Percentiles rank a stretch among this genome's conserved stretches.
Conservation (phyloP, 2,113 vertebrate species). For the Toxotes jaculatrix region DNA sequence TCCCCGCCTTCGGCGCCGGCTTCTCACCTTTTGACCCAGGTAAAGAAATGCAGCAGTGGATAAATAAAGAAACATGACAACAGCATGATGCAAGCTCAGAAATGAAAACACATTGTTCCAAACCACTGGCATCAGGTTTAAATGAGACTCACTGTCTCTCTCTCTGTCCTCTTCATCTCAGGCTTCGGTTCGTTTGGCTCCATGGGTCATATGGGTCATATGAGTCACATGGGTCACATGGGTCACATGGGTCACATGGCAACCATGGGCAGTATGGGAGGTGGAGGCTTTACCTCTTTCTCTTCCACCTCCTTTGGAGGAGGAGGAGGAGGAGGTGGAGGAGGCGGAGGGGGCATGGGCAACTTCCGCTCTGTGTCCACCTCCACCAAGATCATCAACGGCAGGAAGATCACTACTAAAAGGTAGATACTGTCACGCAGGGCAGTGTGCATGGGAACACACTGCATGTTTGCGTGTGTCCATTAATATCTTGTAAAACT, state of each 20-base stretch:
- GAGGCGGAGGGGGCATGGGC: too few species aligned
- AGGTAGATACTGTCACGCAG: slow-evolving; percentile 77
- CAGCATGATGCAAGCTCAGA: too few species aligned
- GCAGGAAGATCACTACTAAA: slow-evolving; percentile 94
- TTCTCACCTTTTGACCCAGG: slow-evolving; percentile 92
- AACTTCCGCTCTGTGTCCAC: slow-evolving; percentile 94
- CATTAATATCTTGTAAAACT: too few species aligned
- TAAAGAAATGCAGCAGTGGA: slow-evolving; percentile 59
- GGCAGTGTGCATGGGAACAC: too few species aligned
- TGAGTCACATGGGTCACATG: too few species aligned
- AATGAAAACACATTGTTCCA: background rate
- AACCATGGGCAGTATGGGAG: slow-evolving; percentile 69
- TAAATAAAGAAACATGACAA: background rate
- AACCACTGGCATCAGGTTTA: too few species aligned
- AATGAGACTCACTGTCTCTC: background rate
- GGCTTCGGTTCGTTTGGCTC: slow-evolving; percentile 87
- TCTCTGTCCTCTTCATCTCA: slow-evolving; percentile 51
- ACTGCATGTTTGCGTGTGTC: too few species aligned
- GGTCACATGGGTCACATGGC: slow-evolving; percentile 77
- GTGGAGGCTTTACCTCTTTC: slow-evolving; percentile 87
- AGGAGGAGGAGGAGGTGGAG: slow-evolving; percentile 75
- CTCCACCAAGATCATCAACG: slow-evolving; percentile 93
- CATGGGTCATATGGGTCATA: slow-evolving; percentile 76
- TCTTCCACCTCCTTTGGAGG: slow-evolving; percentile 90
- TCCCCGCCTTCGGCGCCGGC: slow-evolving; percentile 89